Evolutionary conservation across 2,888 invertebrate genomes (phyloP).

Genomic region (Ornithoptera alexandrae): DNA sequence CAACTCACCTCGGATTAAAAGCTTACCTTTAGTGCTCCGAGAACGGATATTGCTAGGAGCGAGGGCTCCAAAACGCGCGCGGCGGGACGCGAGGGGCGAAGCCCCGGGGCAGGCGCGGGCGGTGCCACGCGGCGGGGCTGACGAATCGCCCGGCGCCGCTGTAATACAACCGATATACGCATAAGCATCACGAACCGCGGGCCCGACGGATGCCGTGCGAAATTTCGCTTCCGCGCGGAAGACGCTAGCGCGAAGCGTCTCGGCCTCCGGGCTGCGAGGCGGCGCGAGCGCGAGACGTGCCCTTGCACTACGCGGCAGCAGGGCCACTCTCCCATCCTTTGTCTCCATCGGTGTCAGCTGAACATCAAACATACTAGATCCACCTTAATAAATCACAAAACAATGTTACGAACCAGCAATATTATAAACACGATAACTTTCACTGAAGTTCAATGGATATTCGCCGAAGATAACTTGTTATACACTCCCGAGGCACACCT

Average conservation of each 20-base stretch:
- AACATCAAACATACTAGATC: conserved; percentile 70
- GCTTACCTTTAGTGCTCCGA: conserved; percentile 67
- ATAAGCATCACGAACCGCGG: conserved; percentile 61
- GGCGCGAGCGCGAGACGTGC: conserved; percentile 67
- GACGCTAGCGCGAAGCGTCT: conserved; percentile 61
- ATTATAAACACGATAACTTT: conserved; percentile 71
- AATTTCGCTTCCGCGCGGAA: conserved; percentile 36
- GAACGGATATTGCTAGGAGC: conserved; percentile 61
- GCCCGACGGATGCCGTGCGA: conserved; percentile 58
- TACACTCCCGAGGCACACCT: conserved; percentile 69
- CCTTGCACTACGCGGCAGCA: conserved; percentile 57
- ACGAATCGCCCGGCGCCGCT: conserved; percentile 72
- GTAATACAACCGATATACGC: conserved; percentile 70
- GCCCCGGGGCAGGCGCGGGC: conserved; percentile 46
- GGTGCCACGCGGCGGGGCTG: conserved; percentile 68
- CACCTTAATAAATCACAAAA: conserved; percentile 77
- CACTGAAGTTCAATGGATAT: conserved; percentile 71
- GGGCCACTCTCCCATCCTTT: conserved; percentile 40
- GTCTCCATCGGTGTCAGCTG: conserved; percentile 48
- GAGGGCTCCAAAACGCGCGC: conserved; percentile 77
- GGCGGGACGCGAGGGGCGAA: conserved; percentile 57
- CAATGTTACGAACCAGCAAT: conserved; percentile 78
- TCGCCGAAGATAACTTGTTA: conserved; percentile 59
- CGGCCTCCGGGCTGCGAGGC: conserved; percentile 72
- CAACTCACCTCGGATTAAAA: conserved; percentile 57